Percentiles rank a stretch among this genome's conserved stretches.
phyloP scores from a whole-genome alignment of 1,140 invertebrate genomes.

The Drosophila pachea region DNA sequence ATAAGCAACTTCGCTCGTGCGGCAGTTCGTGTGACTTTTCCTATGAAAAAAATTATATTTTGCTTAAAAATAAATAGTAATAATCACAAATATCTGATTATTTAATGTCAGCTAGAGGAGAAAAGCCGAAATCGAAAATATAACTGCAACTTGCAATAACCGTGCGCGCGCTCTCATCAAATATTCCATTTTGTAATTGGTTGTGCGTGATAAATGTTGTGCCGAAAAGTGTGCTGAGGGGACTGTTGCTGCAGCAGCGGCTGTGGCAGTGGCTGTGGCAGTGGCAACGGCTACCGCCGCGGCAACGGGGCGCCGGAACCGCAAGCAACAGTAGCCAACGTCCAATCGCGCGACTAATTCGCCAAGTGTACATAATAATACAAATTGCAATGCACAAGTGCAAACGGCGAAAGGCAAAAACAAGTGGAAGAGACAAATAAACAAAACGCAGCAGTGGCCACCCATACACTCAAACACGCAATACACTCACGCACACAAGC shows the following conservation, averaged over 20 bases:
- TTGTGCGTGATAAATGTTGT: conserved; percentile 26
- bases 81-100: conserved; percentile 19
- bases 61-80: conserved; percentile 35
- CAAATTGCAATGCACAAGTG: conserved; percentile 52
- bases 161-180: conserved; percentile 8
- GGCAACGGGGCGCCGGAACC: not conserved
- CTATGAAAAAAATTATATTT: conserved; percentile 36
- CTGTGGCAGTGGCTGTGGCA: not conserved
- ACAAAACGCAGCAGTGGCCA: conserved; percentile 48
- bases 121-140: not conserved
- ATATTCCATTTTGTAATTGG: conserved; percentile 18
- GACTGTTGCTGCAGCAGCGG: conserved; percentile 7
- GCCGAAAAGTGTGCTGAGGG: not conserved
- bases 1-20: conserved; percentile 54
- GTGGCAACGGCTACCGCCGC: not conserved
- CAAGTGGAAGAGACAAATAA: conserved; percentile 67
- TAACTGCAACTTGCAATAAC: not conserved
- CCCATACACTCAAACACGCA: conserved; percentile 37
- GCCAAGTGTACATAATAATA: conserved; percentile 23
- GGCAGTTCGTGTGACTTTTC: conserved; percentile 56
- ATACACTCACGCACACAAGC: conserved; percentile 20
- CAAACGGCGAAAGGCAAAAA: conserved; percentile 54
- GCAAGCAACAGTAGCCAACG: conserved; percentile 27
- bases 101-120: not conserved
- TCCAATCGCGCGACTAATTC: conserved; percentile 35